Evolutionary conservation across 2,797 vertebrate species (phyloP), one percentile per base, ranked within the genome.

Genomic region (Smutsia temminckii): DNA sequence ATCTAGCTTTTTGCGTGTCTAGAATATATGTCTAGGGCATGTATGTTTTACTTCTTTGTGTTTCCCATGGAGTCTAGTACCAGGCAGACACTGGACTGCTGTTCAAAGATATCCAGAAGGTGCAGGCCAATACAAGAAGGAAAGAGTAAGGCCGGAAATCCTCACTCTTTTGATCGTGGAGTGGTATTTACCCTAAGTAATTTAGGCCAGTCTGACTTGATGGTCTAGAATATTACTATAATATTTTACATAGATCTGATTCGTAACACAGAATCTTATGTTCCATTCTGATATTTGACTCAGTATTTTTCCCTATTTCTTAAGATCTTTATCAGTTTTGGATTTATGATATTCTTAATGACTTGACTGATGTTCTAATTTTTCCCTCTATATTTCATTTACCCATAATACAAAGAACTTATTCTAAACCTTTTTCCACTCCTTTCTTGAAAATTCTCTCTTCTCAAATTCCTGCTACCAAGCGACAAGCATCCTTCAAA

Each of bases 371-470:
- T 32, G 29, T 20, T 69, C 46, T 85, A 8, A 66, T 69, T 79
- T 66, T 5, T 17, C 10, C 16, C 34, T 8, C 17, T 49, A 3
- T 29, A 64, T 64, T 89, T 89, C n/a, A 86, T 89, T 69, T 49
- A 68, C 23, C 83, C 29, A 34, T 53, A 51, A 74, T 66, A 16
- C 63, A 85, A 86, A 12, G 27, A 81, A 90, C 7, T 74, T 78
- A 74, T 14, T 84, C 64, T 80, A 89, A 94, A 90, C 37, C 40
- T 91, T 49, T 96, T 84, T 81, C n/a, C 55, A 77, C 6, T 94
- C 63, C 77, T 78, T 83, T 85, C 37, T 78, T 87, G 32, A 72
- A 85, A 80, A 68, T 42, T 92, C 72, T 95, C 23, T 64, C 92
- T 80, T 84, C 85, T 96, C 71, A 55, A 4, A 57, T 84, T 94